phyloP scores from a whole-genome alignment of 1,140 invertebrate species.

The Lutraria rhynchaena region DNA sequence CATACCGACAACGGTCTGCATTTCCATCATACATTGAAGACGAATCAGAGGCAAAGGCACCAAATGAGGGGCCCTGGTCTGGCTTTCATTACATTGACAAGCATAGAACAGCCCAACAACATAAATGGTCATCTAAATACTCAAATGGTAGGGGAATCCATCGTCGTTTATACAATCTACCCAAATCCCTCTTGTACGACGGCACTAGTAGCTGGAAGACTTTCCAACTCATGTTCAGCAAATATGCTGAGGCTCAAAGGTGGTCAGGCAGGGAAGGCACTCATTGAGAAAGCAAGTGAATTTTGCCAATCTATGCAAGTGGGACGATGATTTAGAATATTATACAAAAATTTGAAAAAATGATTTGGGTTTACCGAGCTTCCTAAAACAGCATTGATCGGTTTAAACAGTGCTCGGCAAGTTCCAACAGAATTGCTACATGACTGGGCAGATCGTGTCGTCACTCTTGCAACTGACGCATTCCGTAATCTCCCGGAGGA shows the following conservation, averaged over 20 bases:
- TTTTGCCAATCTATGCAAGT: background rate
- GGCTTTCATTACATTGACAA: background rate
- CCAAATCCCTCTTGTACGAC: conserved; percentile 8
- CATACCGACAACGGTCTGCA: too few relatives aligned
- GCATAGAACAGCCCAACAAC: background rate
- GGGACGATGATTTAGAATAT: conserved; percentile 16
- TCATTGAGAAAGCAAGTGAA: conserved; percentile 12
- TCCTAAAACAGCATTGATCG: conserved; percentile 23
- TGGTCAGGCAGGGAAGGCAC: conserved; percentile 12
- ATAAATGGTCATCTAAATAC: background rate
- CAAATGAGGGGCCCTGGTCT: background rate
- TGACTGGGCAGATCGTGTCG: conserved; percentile 25
- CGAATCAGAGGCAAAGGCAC: background rate
- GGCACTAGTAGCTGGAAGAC: conserved; percentile 15
- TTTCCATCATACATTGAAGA: too few relatives aligned
- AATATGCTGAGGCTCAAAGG: conserved; percentile 16
- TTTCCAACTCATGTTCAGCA: conserved; percentile 9
- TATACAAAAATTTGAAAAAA: conserved; percentile 12
- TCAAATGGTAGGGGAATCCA: background rate
- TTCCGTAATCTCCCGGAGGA: conserved; percentile 20
- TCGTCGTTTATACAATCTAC: background rate
- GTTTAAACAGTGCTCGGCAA: conserved; percentile 41
- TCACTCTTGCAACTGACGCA: conserved; percentile 6
- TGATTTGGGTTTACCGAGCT: conserved; percentile 22
- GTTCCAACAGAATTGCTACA: background rate